phyloP scores from a whole-genome alignment of 92 coral and sea anemone species.

The Plumapathes pennacea region DNA sequence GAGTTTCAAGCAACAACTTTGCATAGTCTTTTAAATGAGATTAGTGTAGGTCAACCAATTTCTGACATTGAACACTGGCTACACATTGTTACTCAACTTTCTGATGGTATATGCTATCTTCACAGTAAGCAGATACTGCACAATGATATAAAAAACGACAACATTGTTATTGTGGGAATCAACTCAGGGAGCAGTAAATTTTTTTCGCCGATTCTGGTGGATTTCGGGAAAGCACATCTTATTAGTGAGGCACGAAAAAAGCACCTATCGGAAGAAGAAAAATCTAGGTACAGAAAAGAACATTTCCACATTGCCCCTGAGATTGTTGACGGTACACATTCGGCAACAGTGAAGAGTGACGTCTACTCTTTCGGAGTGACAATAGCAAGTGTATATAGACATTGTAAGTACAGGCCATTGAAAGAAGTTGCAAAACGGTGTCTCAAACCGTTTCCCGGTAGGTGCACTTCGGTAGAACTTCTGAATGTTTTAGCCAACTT shows the following conservation, averaged over 20 bases:
- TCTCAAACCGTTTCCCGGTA: too few species aligned
- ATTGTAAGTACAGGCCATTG: too few species aligned
- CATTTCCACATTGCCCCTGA: slow-evolving; percentile 55
- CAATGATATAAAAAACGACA: slow-evolving; percentile 63
- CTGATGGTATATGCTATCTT: slow-evolving; percentile 44
- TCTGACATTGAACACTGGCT: slow-evolving; percentile 47
- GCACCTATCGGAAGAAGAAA: slow-evolving; percentile 10
- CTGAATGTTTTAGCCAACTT: too few species aligned
- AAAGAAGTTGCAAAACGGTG: too few species aligned
- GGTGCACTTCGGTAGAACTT: too few species aligned
- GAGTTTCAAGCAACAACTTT: slow-evolving; percentile 20
- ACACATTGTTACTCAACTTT: slow-evolving; percentile 37
- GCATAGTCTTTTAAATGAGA: slow-evolving; percentile 9
- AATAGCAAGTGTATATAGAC: too few species aligned
- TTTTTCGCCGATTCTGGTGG: slow-evolving; percentile 31
- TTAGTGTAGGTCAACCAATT: neutral
- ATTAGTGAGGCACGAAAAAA: slow-evolving; percentile 12
- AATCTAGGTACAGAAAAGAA: slow-evolving; percentile 12
- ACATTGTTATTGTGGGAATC: slow-evolving; percentile 27
- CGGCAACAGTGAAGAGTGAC: too few species aligned
- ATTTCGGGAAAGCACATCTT: slow-evolving; percentile 59
- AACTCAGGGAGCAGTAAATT: neutral
- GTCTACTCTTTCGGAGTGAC: too few species aligned
- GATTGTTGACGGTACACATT: too few species aligned
- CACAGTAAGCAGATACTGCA: slow-evolving; percentile 41